Conservation (phyloP, 2,797 vertebrate species). For the Prionace glauca region DNA sequence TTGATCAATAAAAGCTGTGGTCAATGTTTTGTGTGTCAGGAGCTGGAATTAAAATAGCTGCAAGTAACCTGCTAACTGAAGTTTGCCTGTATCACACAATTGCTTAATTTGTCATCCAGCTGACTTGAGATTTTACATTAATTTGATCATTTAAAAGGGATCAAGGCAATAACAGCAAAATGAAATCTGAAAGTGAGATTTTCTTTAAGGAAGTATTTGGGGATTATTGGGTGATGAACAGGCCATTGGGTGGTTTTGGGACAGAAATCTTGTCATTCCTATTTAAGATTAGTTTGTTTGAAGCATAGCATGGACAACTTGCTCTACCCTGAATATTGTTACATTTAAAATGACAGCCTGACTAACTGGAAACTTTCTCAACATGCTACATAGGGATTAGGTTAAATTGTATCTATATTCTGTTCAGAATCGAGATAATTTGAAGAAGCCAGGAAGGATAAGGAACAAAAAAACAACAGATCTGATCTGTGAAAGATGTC, state of each 20-base stretch:
- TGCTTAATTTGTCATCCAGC: neutral
- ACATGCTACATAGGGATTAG: neutral
- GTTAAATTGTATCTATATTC: neutral
- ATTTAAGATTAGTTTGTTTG: neutral
- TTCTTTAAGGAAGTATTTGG: neutral
- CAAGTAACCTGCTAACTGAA: neutral
- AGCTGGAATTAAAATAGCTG: neutral
- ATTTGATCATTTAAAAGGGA: neutral
- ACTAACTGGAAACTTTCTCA: neutral
- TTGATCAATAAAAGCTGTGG: neutral
- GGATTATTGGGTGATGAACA: neutral
- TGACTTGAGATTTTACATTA: neutral
- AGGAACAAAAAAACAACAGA: neutral
- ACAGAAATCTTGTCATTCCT: neutral
- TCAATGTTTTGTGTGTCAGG: neutral
- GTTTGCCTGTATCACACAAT: neutral
- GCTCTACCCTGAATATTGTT: neutral
- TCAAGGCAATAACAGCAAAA: neutral
- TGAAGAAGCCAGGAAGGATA: neutral
- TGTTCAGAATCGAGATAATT: neutral
- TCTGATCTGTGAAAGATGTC: neutral
- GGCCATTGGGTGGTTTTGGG: neutral
- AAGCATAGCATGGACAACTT: neutral
- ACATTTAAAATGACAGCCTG: neutral
- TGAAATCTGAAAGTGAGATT: neutral